Evolutionary conservation across 1,140 invertebrate genomes (phyloP).

Genomic region (Drosophila obscura): DNA sequence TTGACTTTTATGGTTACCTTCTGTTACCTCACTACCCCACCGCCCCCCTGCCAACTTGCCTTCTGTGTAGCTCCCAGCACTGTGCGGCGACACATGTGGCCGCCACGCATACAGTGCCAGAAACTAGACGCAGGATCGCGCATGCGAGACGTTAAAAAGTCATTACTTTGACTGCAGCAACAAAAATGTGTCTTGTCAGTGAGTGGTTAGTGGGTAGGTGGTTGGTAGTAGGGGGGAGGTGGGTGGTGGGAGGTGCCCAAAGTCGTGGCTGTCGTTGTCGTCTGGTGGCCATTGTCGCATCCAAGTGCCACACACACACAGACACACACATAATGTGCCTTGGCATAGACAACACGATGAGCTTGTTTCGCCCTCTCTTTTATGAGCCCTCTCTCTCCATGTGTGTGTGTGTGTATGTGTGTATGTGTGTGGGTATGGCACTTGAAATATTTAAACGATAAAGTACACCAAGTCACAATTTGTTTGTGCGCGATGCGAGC

Average conservation of each 20-base stretch:
- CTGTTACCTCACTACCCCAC: not conserved
- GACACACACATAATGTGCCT: conserved; percentile 42
- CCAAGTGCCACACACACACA: conserved; percentile 43
- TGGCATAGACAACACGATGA: conserved; percentile 55
- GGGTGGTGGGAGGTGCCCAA: not conserved
- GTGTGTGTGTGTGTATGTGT: conserved; percentile 38
- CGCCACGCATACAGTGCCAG: conserved; percentile 15
- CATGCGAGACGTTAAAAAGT: conserved; percentile 63
- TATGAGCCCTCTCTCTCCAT: not conserved
- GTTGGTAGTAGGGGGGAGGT: not conserved
- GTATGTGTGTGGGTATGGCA: conserved; percentile 41
- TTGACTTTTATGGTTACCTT: conserved; percentile 62
- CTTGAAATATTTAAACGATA: conserved; percentile 79
- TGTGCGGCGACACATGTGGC: conserved; percentile 14
- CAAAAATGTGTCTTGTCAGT: conserved; percentile 66
- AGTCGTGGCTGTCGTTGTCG: not conserved
- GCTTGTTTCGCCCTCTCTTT: conserved; percentile 10
- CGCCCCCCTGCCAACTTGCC: not conserved
- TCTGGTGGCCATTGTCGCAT: conserved; percentile 65
- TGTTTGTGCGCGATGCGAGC: conserved; percentile 3
- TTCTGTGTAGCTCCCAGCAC: not conserved
- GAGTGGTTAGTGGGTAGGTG: not conserved
- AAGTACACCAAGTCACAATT: conserved; percentile 41
- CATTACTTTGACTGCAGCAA: conserved; percentile 60
- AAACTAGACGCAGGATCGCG: conserved; percentile 29